phyloP scores from a whole-genome alignment of 2,113 vertebrate species.

The Atlantisia rogersi region DNA sequence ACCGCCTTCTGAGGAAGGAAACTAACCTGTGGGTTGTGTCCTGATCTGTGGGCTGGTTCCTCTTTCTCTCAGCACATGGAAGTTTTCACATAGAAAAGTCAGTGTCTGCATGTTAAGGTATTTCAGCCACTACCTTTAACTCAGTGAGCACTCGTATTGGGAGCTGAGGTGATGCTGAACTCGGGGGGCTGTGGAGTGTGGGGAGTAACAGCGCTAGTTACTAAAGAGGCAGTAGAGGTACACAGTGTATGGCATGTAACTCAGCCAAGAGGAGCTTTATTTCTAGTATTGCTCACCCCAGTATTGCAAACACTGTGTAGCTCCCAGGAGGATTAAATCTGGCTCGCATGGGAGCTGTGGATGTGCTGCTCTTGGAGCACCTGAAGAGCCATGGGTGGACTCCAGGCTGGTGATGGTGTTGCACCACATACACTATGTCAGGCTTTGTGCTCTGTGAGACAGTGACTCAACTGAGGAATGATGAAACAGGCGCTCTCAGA shows the following conservation, averaged over 20 bases:
- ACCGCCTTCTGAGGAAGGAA: not conserved
- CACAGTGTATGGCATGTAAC: not conserved
- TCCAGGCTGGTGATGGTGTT: not conserved
- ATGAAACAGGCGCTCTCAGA: not conserved
- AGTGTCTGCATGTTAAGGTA: not conserved
- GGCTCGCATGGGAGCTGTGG: not conserved
- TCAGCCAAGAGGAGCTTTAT: not conserved
- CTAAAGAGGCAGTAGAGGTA: not conserved
- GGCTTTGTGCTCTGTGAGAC: not conserved
- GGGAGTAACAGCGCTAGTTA: not conserved
- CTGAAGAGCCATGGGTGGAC: not conserved
- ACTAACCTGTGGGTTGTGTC: not conserved
- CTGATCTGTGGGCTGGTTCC: not conserved
- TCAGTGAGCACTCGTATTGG: not conserved
- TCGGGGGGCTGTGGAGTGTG: not conserved
- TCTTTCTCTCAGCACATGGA: not conserved
- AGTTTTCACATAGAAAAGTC: not conserved
- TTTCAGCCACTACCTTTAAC: not conserved
- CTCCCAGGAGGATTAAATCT: not conserved
- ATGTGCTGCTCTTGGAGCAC: not conserved
- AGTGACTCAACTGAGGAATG: not conserved
- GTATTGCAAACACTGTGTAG: not conserved
- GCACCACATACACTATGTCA: not conserved
- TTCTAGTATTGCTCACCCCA: conserved; percentile 12
- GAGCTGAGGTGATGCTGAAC: not conserved